A percentile compares a stretch with the other conserved stretches of the same genome.
Evolutionary conservation across 2,888 invertebrate species (phyloP).

Genomic region (Odontomyia ornata): DNA sequence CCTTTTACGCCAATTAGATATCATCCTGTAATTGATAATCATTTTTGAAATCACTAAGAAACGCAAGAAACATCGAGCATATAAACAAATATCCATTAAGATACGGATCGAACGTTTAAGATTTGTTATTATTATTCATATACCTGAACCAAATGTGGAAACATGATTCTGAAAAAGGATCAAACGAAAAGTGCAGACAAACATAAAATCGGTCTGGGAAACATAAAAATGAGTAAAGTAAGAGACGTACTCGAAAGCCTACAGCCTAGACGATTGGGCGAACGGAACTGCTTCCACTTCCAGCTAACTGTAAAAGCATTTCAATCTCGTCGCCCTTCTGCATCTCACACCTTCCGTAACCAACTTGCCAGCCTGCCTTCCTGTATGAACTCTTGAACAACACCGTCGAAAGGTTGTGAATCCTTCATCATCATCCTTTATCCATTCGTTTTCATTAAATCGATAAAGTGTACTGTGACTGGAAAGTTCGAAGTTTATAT

Average conservation of each 20-base stretch:
- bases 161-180: neutral
- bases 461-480: slow-evolving; percentile 13
- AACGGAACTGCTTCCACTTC: slow-evolving; percentile 9
- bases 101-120: neutral
- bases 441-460: slow-evolving; percentile 34
- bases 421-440: slow-evolving; percentile 20
- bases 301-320: neutral
- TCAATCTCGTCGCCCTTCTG: neutral
- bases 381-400: neutral
- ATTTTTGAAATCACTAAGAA: neutral
- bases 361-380: neutral
- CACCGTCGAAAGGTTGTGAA: neutral
- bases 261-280: slow-evolving; percentile 1
- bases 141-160: neutral
- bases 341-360: neutral
- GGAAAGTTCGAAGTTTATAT: slow-evolving; percentile 15
- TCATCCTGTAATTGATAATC: too few relatives aligned
- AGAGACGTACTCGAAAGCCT: neutral
- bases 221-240: neutral
- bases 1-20: too few relatives aligned
- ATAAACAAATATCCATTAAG: neutral
- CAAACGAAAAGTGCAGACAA: neutral
- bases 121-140: neutral
- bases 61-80: neutral
- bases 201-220: neutral